Percentiles rank a stretch among this genome's conserved stretches.
Evolutionary conservation across 1,140 invertebrate species (phyloP).

Genomic region (Eufriesea mexicana): DNA sequence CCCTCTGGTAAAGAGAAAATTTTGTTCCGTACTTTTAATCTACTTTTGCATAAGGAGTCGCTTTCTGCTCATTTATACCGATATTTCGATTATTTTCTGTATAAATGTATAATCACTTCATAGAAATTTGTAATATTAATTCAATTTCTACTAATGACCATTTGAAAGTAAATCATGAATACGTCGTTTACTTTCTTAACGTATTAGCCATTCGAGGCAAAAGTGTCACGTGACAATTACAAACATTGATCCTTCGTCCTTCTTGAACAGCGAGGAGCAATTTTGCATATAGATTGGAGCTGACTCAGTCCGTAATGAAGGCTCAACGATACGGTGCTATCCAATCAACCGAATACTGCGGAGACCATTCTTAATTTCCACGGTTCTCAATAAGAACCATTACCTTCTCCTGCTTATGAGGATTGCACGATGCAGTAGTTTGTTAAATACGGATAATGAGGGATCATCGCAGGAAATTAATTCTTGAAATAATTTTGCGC

Average conservation of each 20-base stretch:
- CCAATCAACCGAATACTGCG: constrained; percentile 22
- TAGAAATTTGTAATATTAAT: too few relatives aligned
- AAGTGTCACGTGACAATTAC: constrained; percentile 13
- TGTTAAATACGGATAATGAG: background rate
- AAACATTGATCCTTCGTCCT: constrained; percentile 28
- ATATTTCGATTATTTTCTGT: too few relatives aligned
- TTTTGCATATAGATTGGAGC: constrained; percentile 49
- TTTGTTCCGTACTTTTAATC: too few relatives aligned
- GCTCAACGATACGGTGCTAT: constrained; percentile 28
- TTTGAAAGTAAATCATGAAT: background rate
- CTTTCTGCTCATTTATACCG: too few relatives aligned
- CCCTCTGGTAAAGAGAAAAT: too few relatives aligned
- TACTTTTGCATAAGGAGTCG: too few relatives aligned
- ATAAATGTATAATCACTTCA: too few relatives aligned
- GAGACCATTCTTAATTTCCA: constrained; percentile 14
- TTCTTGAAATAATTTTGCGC: background rate
- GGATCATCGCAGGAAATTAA: background rate
- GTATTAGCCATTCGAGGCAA: background rate
- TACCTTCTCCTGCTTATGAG: background rate
- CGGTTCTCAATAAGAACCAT: background rate
- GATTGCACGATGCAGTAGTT: background rate
- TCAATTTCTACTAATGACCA: background rate
- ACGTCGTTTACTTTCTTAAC: background rate
- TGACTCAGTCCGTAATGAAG: constrained; percentile 26
- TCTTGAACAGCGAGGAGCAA: constrained; percentile 11